Percentiles rank a stretch among this genome's conserved stretches.
Conservation (phyloP, 2,888 invertebrate genomes). For the Gastracanthus pulcherrimus region DNA sequence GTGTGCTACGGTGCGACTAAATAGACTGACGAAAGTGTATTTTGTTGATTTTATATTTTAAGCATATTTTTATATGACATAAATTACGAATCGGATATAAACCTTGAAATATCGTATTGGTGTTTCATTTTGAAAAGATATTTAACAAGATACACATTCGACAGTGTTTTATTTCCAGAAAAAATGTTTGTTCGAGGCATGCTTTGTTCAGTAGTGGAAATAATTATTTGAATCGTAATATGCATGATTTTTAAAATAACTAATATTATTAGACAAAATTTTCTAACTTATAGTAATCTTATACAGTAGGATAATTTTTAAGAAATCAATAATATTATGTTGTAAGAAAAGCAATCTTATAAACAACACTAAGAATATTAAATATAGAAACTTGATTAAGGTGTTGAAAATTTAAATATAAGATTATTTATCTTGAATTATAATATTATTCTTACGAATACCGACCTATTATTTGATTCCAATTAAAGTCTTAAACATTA, state of each 20-base stretch:
- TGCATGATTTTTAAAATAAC: constrained; percentile 42
- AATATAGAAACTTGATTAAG: no score
- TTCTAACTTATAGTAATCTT: neutral
- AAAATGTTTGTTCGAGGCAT: constrained; percentile 44
- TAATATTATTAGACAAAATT: constrained; percentile 11
- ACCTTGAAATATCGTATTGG: neutral
- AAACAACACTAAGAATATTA: no score
- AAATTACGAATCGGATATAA: neutral
- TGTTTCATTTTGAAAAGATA: neutral
- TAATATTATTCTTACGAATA: neutral
- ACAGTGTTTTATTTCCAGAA: neutral
- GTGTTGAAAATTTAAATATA: no score
- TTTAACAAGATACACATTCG: neutral
- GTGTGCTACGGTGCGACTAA: constrained; percentile 45
- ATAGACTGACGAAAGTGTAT: constrained; percentile 4
- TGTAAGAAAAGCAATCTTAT: no score
- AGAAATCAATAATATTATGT: no score
- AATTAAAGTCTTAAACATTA: no score
- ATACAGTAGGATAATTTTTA: no score
- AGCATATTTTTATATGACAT: neutral
- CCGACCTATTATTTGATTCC: no score
- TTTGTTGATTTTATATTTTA: neutral
- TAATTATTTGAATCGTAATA: constrained; percentile 37
- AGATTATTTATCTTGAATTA: no score
- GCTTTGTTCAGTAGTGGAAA: constrained; percentile 49